phyloP scores from a whole-genome alignment of 2,888 invertebrate species.

The Leptopilina drosophilae region DNA sequence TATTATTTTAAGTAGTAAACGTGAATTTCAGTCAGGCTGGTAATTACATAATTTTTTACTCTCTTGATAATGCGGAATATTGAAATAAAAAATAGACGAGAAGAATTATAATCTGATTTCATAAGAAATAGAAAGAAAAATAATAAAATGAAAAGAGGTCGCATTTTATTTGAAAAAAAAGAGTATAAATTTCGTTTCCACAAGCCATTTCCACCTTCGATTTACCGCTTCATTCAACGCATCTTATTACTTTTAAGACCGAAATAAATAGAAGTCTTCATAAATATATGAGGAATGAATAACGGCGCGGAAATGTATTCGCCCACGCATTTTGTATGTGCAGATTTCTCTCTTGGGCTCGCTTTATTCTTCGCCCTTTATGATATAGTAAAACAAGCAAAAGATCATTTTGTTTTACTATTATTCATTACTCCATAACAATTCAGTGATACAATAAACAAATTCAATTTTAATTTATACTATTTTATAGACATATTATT shows the following conservation, averaged over 20 bases:
- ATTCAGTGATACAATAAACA: conserved; percentile 2
- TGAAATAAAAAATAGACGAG: too few species aligned
- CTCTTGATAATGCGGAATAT: too few species aligned
- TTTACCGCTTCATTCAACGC: conserved; percentile 37
- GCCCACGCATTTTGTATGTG: conserved; percentile 32
- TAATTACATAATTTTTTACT: too few species aligned
- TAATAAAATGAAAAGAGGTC: neutral
- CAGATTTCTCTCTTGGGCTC: conserved; percentile 19
- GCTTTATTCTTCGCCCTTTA: conserved; percentile 26
- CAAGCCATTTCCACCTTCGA: neutral
- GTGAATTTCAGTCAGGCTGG: too few species aligned
- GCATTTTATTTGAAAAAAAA: neutral
- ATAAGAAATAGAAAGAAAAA: too few species aligned
- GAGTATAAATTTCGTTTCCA: conserved; percentile 7
- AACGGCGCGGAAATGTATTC: conserved; percentile 28
- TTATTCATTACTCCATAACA: too few species aligned
- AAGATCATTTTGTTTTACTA: conserved; percentile 1
- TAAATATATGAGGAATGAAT: conserved; percentile 26
- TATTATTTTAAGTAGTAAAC: too few species aligned
- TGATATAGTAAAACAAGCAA: conserved; percentile 15
- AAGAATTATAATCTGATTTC: too few species aligned
- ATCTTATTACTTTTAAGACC: conserved; percentile 23
- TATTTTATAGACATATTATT: too few species aligned
- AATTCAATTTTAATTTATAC: too few species aligned
- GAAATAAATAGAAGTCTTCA: conserved; percentile 34